Evolutionary conservation across 2,797 vertebrate genomes (phyloP).

Genomic region (Dallia pectoralis): DNA sequence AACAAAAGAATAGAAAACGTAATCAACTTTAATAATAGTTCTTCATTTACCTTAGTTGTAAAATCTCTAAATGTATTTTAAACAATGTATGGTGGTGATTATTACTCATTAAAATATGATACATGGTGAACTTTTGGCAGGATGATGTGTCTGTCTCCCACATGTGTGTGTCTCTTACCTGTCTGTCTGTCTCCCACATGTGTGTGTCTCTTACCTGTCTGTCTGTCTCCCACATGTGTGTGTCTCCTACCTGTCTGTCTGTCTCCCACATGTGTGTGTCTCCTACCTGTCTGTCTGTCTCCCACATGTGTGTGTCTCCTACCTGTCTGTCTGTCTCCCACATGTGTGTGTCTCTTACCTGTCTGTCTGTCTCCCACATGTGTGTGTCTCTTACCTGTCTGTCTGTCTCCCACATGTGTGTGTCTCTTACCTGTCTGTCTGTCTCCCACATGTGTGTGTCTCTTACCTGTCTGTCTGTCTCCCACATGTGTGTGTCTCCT

Average conservation of each 20-base stretch:
- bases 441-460: no score
- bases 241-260: conserved; percentile 75
- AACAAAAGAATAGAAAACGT: background rate
- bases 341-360: conserved; percentile 70
- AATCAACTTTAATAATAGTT: background rate
- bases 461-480: conserved; percentile 78
- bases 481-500: conserved; percentile 57
- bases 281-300: conserved; percentile 78
- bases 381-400: conserved; percentile 72
- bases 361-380: no score
- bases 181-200: no score
- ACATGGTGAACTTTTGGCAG: background rate
- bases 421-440: conserved; percentile 75
- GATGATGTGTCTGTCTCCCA: no score
- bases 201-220: conserved; percentile 72
- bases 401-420: no score
- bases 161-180: conserved; percentile 70
- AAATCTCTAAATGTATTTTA: background rate
- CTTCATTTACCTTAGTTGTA: background rate
- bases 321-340: no score
- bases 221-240: no score
- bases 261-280: no score
- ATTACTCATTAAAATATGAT: background rate
- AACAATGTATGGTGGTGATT: background rate
- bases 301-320: conserved; percentile 57